Evolutionary conservation across 2,797 vertebrate species (phyloP), one percentile per base, ranked within the genome.

Genomic region (Phoeniculus purpureus): DNA sequence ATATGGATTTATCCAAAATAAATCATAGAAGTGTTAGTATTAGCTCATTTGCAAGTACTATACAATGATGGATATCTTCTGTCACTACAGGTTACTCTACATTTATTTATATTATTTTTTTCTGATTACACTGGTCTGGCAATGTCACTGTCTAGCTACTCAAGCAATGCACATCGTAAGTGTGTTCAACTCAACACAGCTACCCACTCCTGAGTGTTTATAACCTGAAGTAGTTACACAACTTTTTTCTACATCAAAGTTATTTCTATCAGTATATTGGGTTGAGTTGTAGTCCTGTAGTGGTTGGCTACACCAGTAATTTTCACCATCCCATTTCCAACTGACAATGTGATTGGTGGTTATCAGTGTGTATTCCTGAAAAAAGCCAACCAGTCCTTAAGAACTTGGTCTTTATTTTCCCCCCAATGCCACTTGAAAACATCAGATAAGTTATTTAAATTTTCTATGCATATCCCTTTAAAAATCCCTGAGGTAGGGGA

Each of bases 1-100:
- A 96, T 94, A 95, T 86, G 90, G 76, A 93, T 94, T 96, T 96
- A 96, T 94, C 68, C 59, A 95, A 96, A 96, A 96, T 96, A 97
- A 97, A 97, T 96, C 81, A 97, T 90, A 37, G 74, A 83, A 94
- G 90, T 91, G 67, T 9, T 94, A 95, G 96, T 97, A 95, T 96
- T 97, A 96, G 88, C 77, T 96, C 87, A 94, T 96, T 96, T 96
- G 67, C 71, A 86, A 90, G 89, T 94, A 91, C 47, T 65, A 48
- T 87, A 71, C 93, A 94, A 86, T 51, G 19, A 29, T 89, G 27
- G 37, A 88, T 91, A 40, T 94, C 91, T 94, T 54, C 56, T 86
- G 40, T 37, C 75, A n/a, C 75, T 92, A 40, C 59, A 87, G 66
- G 31, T 77, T 94, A 73, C 8, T 89, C 4, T 48, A 10, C 21